Evolutionary conservation across 2,888 invertebrate species (phyloP).

Genomic region (Folsomia candida): DNA sequence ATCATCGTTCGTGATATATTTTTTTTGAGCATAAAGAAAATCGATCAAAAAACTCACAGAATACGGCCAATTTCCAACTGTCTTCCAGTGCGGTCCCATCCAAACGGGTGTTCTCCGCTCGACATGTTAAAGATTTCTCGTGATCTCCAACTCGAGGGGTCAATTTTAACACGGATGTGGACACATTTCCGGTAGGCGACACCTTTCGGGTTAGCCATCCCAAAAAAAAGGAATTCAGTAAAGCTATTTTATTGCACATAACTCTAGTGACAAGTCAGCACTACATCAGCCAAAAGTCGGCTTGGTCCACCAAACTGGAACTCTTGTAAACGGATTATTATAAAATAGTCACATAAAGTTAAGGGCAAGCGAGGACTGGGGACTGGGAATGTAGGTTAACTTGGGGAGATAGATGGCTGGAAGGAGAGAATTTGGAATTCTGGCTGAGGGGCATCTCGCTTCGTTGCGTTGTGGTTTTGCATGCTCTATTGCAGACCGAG

Average conservation of each 20-base stretch:
- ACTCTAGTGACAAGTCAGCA: slow-evolving; percentile 38
- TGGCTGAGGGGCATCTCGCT: not conserved
- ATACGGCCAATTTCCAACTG: slow-evolving; percentile 76
- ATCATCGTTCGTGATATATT: not conserved
- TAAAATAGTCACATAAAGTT: not conserved
- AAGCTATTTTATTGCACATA: slow-evolving; percentile 8
- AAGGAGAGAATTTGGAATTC: not conserved
- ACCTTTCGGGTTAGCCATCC: slow-evolving; percentile 59
- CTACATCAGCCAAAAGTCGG: slow-evolving; percentile 17
- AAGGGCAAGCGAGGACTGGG: not conserved
- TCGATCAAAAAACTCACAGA: slow-evolving; percentile 67
- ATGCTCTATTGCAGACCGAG: not conserved
- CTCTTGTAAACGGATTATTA: not conserved
- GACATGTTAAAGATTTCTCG: slow-evolving; percentile 73
- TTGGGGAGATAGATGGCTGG: not conserved
- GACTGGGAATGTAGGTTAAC: not conserved
- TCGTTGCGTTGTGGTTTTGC: not conserved
- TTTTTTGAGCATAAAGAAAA: slow-evolving; percentile 17
- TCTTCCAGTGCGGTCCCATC: slow-evolving; percentile 73
- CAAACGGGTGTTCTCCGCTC: slow-evolving; percentile 74
- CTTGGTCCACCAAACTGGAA: not conserved
- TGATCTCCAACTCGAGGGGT: slow-evolving; percentile 70
- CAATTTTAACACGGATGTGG: slow-evolving; percentile 72
- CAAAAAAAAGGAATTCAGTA: slow-evolving; percentile 12
- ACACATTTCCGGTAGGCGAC: slow-evolving; percentile 76